Percentiles rank a stretch among this genome's conserved stretches.
phyloP scores from a whole-genome alignment of 2,113 vertebrate genomes.

The Callopanchax toddi region DNA sequence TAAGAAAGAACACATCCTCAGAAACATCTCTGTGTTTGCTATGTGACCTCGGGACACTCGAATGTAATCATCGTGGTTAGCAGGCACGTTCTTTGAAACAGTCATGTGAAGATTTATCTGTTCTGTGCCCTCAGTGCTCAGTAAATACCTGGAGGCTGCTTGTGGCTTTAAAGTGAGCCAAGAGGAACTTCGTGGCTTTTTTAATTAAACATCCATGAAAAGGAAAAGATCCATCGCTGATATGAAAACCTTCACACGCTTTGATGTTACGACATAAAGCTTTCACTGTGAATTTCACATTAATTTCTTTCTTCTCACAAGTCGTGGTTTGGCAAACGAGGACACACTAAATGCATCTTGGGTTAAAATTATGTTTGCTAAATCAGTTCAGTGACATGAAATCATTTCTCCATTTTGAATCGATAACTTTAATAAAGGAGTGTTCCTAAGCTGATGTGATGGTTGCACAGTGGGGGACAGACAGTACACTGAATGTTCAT shows the following conservation, averaged over 20 bases:
- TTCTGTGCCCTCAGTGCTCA: slow-evolving; percentile 28
- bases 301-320: slow-evolving; percentile 48
- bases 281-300: slow-evolving; percentile 38
- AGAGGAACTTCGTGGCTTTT: slow-evolving; percentile 52
- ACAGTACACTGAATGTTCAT: too few relatives aligned
- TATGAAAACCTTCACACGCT: slow-evolving; percentile 46
- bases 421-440: too few relatives aligned
- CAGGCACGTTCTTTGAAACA: neutral
- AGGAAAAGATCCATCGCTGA: slow-evolving; percentile 45
- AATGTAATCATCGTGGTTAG: neutral
- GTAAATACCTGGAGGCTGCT: slow-evolving; percentile 26
- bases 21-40: too few relatives aligned
- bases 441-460: too few relatives aligned
- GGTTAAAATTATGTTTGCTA: slow-evolving; percentile 34
- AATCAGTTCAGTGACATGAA: too few relatives aligned
- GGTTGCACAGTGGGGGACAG: too few relatives aligned
- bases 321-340: slow-evolving; percentile 70
- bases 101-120: slow-evolving; percentile 18
- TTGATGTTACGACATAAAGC: slow-evolving; percentile 58
- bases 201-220: slow-evolving; percentile 60
- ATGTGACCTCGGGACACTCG: neutral
- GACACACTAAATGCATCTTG: slow-evolving; percentile 33
- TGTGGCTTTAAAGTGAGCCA: slow-evolving; percentile 56
- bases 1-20: too few relatives aligned
- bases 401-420: too few relatives aligned